phyloP scores from a whole-genome alignment of 2,888 invertebrate genomes.

The Malthinus flaveolus region DNA sequence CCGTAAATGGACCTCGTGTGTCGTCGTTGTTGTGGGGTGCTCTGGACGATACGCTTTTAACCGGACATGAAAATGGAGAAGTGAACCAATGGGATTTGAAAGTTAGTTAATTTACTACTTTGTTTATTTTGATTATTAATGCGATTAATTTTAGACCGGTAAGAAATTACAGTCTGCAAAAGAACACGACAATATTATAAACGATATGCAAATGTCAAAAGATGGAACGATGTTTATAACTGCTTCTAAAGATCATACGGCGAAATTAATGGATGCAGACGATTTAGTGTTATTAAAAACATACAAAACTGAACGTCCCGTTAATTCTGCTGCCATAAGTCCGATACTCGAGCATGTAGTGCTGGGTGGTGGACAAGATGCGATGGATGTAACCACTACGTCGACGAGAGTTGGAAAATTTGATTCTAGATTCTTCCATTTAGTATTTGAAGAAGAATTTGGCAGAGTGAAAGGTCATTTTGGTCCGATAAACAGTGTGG shows the following conservation, averaged over 20 bases:
- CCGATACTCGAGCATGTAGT: slow-evolving; percentile 96
- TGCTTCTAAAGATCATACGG: slow-evolving; percentile 94
- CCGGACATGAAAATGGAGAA: slow-evolving; percentile 93
- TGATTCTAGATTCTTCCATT: slow-evolving; percentile 78
- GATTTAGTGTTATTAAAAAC: slow-evolving; percentile 87
- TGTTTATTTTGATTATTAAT: slow-evolving; percentile 5
- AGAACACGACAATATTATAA: slow-evolving; percentile 86
- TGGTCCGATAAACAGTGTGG: slow-evolving; percentile 97
- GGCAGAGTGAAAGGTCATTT: slow-evolving; percentile 99
- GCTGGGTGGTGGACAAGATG: slow-evolving; percentile 98
- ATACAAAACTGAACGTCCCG: slow-evolving; percentile 96
- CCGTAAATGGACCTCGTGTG: slow-evolving; percentile 80
- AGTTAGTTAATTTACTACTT: slow-evolving; percentile 53
- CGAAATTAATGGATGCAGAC: slow-evolving; percentile 91
- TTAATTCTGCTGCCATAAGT: slow-evolving; percentile 97
- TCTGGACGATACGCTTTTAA: slow-evolving; percentile 87
- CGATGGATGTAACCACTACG: slow-evolving; percentile 97
- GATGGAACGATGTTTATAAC: slow-evolving; percentile 96
- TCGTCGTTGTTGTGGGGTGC: slow-evolving; percentile 94
- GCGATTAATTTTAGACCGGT: slow-evolving; percentile 65
- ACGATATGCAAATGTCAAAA: slow-evolving; percentile 94
- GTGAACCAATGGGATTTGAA: slow-evolving; percentile 92
- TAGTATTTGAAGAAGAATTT: slow-evolving; percentile 96
- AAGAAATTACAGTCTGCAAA: slow-evolving; percentile 77
- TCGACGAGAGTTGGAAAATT: slow-evolving; percentile 87